A percentile compares a stretch with the other conserved stretches of the same genome.
Conservation (phyloP, 1,140 invertebrate genomes). For the Drosophila takahashii region DNA sequence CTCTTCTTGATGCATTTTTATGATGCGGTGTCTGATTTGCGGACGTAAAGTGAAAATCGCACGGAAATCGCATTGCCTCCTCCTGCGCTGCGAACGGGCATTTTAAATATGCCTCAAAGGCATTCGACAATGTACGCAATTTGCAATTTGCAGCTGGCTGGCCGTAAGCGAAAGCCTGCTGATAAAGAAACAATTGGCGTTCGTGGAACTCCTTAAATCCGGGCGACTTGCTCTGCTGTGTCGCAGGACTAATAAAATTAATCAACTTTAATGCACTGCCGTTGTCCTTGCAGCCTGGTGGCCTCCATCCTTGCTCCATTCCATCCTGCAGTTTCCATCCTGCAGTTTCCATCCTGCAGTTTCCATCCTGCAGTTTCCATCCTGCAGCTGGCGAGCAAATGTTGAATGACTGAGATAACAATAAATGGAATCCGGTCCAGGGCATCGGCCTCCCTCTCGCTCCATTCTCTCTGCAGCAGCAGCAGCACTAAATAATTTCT, state of each 20-base stretch:
- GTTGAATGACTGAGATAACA: slow-evolving; percentile 79
- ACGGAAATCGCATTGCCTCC: slow-evolving; percentile 44
- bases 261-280: slow-evolving; percentile 78
- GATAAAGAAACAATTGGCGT: slow-evolving; percentile 48
- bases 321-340: background rate
- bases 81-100: slow-evolving; percentile 7
- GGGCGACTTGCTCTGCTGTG: slow-evolving; percentile 6
- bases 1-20: slow-evolving; percentile 69
- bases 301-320: no score
- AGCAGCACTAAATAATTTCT: slow-evolving; percentile 81
- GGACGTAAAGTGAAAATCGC: slow-evolving; percentile 72
- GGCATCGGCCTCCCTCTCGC: slow-evolving; percentile 26
- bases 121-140: slow-evolving; percentile 32
- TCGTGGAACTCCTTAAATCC: slow-evolving; percentile 34
- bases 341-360: background rate
- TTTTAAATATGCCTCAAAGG: slow-evolving; percentile 71
- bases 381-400: slow-evolving; percentile 33
- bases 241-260: slow-evolving; percentile 72
- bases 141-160: slow-evolving; percentile 13
- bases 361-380: background rate
- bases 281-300: slow-evolving; percentile 1
- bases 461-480: slow-evolving; percentile 33
- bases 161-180: background rate
- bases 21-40: slow-evolving; percentile 66
- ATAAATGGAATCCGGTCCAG: slow-evolving; percentile 71